phyloP scores from a whole-genome alignment of 1,140 invertebrate species.

The Lepidurus couesii region DNA sequence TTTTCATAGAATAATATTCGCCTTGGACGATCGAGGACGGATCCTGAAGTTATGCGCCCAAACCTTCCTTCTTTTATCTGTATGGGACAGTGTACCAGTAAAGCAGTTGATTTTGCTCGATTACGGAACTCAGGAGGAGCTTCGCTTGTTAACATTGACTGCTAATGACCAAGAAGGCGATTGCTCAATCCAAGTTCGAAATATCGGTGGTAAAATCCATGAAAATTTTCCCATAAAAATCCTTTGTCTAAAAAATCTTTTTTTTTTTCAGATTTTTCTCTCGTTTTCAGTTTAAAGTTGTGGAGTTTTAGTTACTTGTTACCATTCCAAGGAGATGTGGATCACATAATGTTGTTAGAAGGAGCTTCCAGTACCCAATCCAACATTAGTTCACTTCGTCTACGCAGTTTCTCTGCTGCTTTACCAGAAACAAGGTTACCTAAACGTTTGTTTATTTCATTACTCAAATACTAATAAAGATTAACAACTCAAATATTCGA shows the following conservation, averaged over 20 bases:
- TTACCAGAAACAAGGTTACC: background rate
- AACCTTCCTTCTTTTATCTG: background rate
- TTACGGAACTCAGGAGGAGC: background rate
- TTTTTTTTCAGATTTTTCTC: background rate
- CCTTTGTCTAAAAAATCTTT: background rate
- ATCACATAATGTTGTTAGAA: background rate
- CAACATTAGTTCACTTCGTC: background rate
- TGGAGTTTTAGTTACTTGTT: background rate
- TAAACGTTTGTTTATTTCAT: background rate
- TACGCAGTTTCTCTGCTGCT: background rate
- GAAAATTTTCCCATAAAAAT: background rate
- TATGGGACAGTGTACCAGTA: background rate
- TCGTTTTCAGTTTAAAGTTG: background rate
- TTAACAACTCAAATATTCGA: background rate
- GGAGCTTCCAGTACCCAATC: background rate
- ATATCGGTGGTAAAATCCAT: background rate
- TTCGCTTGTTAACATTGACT: background rate
- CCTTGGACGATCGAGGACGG: conserved; percentile 22
- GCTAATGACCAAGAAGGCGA: background rate
- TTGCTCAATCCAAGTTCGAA: background rate
- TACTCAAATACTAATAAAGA: background rate
- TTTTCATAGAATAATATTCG: conserved; percentile 8
- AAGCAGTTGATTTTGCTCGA: conserved; percentile 26
- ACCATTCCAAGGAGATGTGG: conserved; percentile 8
- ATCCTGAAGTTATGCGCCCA: conserved; percentile 16